These are phyloP conservation scores for Pelmatolapia mariae DNA, from an alignment of 2,113 vertebrate genomes.

Conservation along the genomic window DNA sequence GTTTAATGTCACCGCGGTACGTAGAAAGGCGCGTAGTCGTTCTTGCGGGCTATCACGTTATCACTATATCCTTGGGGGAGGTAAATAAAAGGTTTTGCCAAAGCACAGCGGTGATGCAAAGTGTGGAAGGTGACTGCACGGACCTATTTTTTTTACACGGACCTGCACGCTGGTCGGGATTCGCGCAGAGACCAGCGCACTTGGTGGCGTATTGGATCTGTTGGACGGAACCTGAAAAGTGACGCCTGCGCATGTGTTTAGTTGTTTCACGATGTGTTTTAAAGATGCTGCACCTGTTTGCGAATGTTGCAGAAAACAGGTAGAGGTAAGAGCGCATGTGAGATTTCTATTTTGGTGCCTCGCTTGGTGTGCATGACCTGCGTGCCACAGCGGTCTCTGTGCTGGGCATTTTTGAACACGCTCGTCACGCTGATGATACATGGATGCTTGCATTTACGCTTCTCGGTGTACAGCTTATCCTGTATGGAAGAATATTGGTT, in stretches of 20 bases:
- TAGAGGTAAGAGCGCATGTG: conserved; percentile 64
- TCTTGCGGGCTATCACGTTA: conserved; percentile 31
- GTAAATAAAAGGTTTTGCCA: conserved; percentile 60
- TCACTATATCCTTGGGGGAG: conserved; percentile 45
- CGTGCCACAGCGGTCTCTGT: background rate
- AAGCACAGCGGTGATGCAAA: conserved; percentile 57
- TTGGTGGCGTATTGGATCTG: background rate
- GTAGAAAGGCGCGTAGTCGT: conserved; percentile 47
- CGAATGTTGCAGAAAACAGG: conserved; percentile 72
- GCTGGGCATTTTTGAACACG: background rate
- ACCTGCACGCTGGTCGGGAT: background rate
- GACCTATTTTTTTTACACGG: background rate
- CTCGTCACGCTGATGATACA: background rate
- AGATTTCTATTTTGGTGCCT: background rate
- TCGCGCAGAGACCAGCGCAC: background rate
- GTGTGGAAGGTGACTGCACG: conserved; percentile 10
- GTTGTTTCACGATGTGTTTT: conserved; percentile 55
- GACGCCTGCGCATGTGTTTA: background rate
- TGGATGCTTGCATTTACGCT: background rate
- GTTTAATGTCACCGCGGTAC: conserved; percentile 37
- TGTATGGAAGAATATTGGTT: background rate
- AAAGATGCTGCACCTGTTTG: conserved; percentile 63
- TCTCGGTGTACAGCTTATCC: background rate
- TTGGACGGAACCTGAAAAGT: background rate
- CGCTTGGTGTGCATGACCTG: background rate